These are phyloP conservation scores for Dasyprocta punctata DNA, from an alignment of 2,113 vertebrate species.

Conservation along the genomic window DNA sequence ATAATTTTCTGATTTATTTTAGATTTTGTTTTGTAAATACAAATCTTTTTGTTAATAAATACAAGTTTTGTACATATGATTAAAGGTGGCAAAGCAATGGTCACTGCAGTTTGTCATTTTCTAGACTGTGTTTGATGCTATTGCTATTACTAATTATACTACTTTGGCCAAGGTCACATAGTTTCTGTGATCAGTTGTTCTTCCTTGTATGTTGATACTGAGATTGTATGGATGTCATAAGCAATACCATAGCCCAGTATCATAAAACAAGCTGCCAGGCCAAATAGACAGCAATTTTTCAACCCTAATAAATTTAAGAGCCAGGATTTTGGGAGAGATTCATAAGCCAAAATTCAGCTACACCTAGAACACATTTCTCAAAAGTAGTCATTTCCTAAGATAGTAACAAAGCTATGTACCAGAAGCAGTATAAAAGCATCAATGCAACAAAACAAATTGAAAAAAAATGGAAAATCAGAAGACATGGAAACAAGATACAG, in stretches of 20 bases:
- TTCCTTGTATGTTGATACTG: neutral
- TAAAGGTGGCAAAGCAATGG: neutral
- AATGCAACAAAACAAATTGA: neutral
- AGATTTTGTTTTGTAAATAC: too few relatives aligned
- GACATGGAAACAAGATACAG: fast-evolving
- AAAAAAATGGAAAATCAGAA: neutral
- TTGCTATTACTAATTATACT: neutral
- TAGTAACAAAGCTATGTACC: neutral
- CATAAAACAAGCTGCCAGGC: neutral
- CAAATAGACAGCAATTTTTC: neutral
- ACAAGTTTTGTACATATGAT: neutral
- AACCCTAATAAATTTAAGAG: neutral
- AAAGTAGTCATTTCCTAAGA: neutral
- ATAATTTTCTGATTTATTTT: neutral
- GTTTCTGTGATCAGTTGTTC: neutral
- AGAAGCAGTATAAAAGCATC: neutral
- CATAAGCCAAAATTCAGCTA: neutral
- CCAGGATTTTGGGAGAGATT: neutral
- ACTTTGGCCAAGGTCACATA: neutral
- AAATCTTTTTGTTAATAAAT: too few relatives aligned
- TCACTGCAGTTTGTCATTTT: neutral
- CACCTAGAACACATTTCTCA: neutral
- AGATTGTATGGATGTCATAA: neutral
- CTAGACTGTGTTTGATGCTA: neutral
- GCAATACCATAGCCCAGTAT: neutral